These are phyloP conservation scores for Turdus rufiventris DNA, from an alignment of 2,113 vertebrate genomes.

Conservation along the genomic window DNA sequence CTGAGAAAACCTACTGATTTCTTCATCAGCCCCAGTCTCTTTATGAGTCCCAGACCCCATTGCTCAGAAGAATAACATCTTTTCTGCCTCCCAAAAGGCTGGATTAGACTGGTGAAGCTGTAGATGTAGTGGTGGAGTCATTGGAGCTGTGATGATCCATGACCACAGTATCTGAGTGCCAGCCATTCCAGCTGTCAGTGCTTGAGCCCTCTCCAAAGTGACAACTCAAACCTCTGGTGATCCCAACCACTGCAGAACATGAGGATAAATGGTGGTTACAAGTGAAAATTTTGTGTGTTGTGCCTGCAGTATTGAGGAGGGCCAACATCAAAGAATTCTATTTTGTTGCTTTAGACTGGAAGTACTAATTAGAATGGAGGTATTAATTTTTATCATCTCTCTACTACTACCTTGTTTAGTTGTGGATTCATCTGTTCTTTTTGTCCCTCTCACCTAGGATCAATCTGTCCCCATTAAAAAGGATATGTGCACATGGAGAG, in stretches of 20 bases:
- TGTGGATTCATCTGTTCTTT: not conserved
- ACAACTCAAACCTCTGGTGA: not conserved
- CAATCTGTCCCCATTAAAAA: not conserved
- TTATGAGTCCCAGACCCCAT: not conserved
- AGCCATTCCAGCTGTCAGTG: accelerated
- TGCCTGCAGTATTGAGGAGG: not conserved
- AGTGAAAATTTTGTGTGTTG: not conserved
- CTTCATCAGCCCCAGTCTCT: not conserved
- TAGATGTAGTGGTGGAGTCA: not conserved
- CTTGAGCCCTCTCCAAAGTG: not conserved
- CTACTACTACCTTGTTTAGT: not conserved
- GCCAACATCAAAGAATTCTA: not conserved
- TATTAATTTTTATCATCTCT: not conserved
- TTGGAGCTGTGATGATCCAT: not conserved
- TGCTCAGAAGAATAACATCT: not conserved
- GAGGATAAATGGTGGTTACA: not conserved
- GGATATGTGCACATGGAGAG: not conserved
- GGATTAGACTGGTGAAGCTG: not conserved
- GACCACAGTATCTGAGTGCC: not conserved
- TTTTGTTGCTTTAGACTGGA: not conserved
- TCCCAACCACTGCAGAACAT: not conserved
- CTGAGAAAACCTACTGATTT: not conserved
- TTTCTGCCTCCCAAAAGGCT: not conserved
- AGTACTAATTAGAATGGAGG: not conserved
- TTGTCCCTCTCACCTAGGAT: not conserved